Evolutionary conservation across 2,113 vertebrate species (phyloP), one percentile per base, ranked within the genome.

Genomic region (Rattus norvegicus): DNA sequence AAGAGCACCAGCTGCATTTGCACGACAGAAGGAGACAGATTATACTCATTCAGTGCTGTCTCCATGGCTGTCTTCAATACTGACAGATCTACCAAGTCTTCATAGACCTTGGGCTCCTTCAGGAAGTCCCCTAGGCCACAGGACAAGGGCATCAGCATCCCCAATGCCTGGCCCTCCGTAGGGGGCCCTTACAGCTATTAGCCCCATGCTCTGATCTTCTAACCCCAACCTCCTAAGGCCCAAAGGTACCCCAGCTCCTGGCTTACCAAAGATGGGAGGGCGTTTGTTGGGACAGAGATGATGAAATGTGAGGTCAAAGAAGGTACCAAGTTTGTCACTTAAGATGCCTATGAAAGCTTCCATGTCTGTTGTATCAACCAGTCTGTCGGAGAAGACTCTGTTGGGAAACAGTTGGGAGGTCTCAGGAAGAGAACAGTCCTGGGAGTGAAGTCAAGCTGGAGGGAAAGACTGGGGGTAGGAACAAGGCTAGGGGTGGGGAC

Each of bases 321-420:
- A 97, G 20, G 98, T 98, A 77, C 97, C 98, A 17, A 99, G 98
- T 92, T 99, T 99, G 93, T 99, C 99, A 4, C 98, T 98, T 80
- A 99, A 69, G 84, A 99, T 97, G 69, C 70, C 93, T 72, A 98
- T 26, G 52, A 99, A 99, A n/a, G 98, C 98, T 63, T 99, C 99
- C 95, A 93, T 97, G 97, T 99, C 99, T 56, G 95, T 72, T 0
- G 95, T 85, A 36, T 99, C 99, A 70, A 99, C 98, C 72, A 99
- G 98, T 0, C 99, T 99, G 94, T 99, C 99, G 1, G 99, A 99
- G 97, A 99, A 99, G 92, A 99, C 99, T 97, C 99, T 99, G 97
- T 56, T 14, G 87, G 76, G 54, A 92, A 77, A 61, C 12, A 84
- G 12, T 7, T 84, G 69, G 39, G 20, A 79, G 56, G 92, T 52